Conservation (phyloP, 2,888 invertebrate genomes). For the Empis livida region DNA sequence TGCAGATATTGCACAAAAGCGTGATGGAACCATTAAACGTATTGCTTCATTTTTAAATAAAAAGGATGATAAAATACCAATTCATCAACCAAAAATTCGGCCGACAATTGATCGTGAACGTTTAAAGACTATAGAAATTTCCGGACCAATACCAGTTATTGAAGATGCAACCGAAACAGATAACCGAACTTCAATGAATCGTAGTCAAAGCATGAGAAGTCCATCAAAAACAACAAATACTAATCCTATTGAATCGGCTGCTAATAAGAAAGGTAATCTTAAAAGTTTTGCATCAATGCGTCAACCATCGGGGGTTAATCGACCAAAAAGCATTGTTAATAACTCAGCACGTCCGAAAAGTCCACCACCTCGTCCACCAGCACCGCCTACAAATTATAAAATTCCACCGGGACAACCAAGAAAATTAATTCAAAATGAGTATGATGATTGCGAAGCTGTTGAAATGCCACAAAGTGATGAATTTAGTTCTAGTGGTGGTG, state of each 20-base stretch:
- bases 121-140: conserved; percentile 65
- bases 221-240: conserved; percentile 22
- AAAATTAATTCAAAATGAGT: conserved; percentile 41
- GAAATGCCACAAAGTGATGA: conserved; percentile 38
- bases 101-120: conserved; percentile 58
- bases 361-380: conserved; percentile 61
- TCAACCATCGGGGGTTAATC: conserved; percentile 47
- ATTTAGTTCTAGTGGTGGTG: conserved; percentile 32
- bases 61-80: conserved; percentile 44
- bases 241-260: conserved; percentile 20
- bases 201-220: conserved; percentile 73
- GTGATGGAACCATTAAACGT: conserved; percentile 52
- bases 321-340: conserved; percentile 58
- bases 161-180: conserved; percentile 46
- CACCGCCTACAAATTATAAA: conserved; percentile 45
- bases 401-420: conserved; percentile 36
- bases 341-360: conserved; percentile 52
- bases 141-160: conserved; percentile 64
- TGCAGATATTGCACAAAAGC: conserved; percentile 36
- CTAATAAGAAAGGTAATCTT: conserved; percentile 42
- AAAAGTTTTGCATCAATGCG: conserved; percentile 78
- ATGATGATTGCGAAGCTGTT: conserved; percentile 64
- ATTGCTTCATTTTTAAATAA: conserved; percentile 64
- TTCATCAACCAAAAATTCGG: conserved; percentile 45
- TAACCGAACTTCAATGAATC: conserved; percentile 41